Evolutionary conservation across 2,797 vertebrate species (phyloP).

Genomic region (Coregonus suidteri): DNA sequence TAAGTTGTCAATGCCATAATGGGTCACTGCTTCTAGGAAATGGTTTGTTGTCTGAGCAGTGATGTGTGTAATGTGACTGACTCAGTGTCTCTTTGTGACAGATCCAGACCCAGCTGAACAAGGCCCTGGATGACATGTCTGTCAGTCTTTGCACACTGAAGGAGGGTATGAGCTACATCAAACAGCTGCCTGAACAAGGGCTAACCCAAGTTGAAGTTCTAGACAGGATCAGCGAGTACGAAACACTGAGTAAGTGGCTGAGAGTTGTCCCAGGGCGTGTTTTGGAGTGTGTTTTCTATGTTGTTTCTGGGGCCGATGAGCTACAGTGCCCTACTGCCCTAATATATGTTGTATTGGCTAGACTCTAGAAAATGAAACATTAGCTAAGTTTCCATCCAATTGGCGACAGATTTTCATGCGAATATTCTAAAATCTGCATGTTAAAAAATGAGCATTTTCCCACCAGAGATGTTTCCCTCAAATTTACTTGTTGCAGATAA

Average conservation of each 20-base stretch:
- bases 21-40: slow-evolving; percentile 2
- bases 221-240: slow-evolving; percentile 89
- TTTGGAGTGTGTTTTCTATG: background rate
- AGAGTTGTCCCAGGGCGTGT: too few relatives aligned
- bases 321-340: too few relatives aligned
- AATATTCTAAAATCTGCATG: too few relatives aligned
- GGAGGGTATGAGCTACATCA: slow-evolving; percentile 86
- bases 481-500: too few relatives aligned
- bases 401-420: too few relatives aligned
- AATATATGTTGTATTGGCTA: too few relatives aligned
- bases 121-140: slow-evolving; percentile 87
- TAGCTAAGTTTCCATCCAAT: too few relatives aligned
- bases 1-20: too few relatives aligned
- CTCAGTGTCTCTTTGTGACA: slow-evolving; percentile 53
- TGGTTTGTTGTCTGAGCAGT: background rate
- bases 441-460: too few relatives aligned
- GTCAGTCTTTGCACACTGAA: slow-evolving; percentile 83
- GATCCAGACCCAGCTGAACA: slow-evolving; percentile 88
- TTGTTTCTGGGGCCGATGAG: background rate
- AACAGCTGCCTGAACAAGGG: slow-evolving; percentile 81
- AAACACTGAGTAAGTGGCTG: slow-evolving; percentile 83
- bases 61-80: background rate
- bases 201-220: slow-evolving; percentile 84
- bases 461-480: too few relatives aligned
- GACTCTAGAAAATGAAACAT: too few relatives aligned